phyloP scores from a whole-genome alignment of 2,113 vertebrate species.

The Pterocles gutturalis region DNA sequence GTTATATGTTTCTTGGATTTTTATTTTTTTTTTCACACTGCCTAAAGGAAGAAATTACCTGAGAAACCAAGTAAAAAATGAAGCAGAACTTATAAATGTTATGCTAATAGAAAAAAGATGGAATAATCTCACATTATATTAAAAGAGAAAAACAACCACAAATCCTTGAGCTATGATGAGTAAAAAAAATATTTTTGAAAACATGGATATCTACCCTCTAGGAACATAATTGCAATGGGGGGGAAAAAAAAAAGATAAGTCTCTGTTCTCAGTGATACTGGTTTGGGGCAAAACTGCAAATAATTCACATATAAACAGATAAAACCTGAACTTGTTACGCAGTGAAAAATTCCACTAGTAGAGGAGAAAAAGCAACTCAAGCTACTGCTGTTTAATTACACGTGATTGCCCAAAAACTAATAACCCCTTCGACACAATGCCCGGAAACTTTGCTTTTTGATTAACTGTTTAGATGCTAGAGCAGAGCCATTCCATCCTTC shows the following conservation, averaged over 20 bases:
- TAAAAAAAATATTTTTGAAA: constrained; percentile 35
- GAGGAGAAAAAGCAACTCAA: not conserved
- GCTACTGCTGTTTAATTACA: not conserved
- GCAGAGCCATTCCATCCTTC: not conserved
- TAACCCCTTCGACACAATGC: not conserved
- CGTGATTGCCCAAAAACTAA: not conserved
- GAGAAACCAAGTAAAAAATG: constrained; percentile 29
- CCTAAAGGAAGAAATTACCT: constrained; percentile 56
- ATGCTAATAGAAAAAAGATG: constrained; percentile 56
- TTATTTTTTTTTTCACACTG: not conserved
- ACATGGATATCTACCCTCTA: not conserved
- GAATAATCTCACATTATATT: constrained; percentile 41
- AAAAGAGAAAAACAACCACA: constrained; percentile 35
- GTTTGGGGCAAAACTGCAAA: constrained; percentile 14
- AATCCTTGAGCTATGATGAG: constrained; percentile 33
- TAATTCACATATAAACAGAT: constrained; percentile 2
- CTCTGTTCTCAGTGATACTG: constrained; percentile 22
- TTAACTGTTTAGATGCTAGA: not conserved
- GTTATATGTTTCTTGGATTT: not conserved
- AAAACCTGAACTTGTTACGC: not conserved
- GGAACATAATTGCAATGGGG: not conserved
- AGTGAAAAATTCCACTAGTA: not conserved
- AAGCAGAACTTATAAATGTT: constrained; percentile 47
- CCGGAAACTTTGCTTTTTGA: not conserved
- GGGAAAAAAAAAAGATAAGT: not conserved